Base-by-base conservation (phyloP, 30 jellyfish, hydroid and myxozoan species). In the Cassiopea andromeda region DNA sequence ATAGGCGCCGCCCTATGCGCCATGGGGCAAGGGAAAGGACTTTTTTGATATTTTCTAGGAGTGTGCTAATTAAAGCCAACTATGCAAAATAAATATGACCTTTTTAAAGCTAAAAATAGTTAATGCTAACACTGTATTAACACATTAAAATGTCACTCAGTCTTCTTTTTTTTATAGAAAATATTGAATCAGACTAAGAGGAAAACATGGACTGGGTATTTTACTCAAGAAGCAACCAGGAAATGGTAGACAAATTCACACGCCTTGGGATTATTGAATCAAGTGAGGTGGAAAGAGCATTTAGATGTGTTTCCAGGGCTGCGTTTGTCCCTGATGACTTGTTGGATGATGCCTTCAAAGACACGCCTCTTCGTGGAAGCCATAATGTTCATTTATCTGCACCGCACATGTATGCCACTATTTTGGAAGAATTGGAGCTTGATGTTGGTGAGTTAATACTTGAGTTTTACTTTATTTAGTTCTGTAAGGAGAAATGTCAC, bases 281-380 rank as follows among this genome's bases (percentile, higher is more conserved):
- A 18, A 92, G 93, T 60, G 97, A 92, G 44, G 99, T 96, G 7
- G 99, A 96, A 77, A 83, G 81, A 48, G 99, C 99, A 1, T 96
- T 96, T 81, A 94, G 99, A 44, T 91, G 98, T 89, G 99, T 96
- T 15, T 87, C 94, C 59, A 97, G 99, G 27, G 99, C 99, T 86
- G 99, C 99, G 1, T 96, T 96, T 82, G 98, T 96, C 49, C 95
- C 99, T 44, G 93, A 92, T 6, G 97, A 85, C 12, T 67, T 92
- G 46, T 50, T 96, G 38, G 94, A 81, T 1, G 98, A 91, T 48
- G 99, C 98, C 4, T 96, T 96, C 58, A 77, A 60, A 66, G 99
- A 96, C 76, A 93, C 97, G 4, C 99, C 99, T 2, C 73, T 96
- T 7, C 88, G 97, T 60, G 99, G 99, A 13, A 67, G 85, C 49